phyloP scores from a whole-genome alignment of 1,140 invertebrate genomes.

The Drosophila repleta region DNA sequence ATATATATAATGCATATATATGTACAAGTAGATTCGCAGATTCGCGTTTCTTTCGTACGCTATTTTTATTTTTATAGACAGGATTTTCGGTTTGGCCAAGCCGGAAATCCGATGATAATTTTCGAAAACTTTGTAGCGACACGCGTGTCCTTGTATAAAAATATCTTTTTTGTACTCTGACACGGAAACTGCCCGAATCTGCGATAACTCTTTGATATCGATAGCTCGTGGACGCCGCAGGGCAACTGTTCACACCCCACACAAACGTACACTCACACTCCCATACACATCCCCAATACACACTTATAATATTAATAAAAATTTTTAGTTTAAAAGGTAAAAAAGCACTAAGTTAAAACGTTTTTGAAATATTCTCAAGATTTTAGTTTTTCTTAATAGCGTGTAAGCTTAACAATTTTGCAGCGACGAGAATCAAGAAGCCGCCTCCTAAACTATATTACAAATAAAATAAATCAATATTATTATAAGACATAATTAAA shows the following conservation, averaged over 20 bases:
- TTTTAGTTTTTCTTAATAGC: slow-evolving; percentile 38
- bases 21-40: too few species aligned
- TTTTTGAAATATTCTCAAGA: slow-evolving; percentile 44
- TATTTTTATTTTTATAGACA: neutral
- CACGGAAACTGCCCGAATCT: slow-evolving; percentile 1
- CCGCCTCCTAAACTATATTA: slow-evolving; percentile 31
- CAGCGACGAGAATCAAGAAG: slow-evolving; percentile 21
- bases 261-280: neutral
- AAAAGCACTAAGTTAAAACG: slow-evolving; percentile 23
- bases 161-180: neutral
- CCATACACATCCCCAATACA: neutral
- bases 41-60: neutral
- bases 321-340: slow-evolving; percentile 37
- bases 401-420: slow-evolving; percentile 52
- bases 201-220: neutral
- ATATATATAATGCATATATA: too few species aligned
- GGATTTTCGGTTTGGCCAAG: slow-evolving; percentile 17
- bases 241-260: slow-evolving; percentile 22
- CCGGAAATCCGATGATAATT: slow-evolving; percentile 31
- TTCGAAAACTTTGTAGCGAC: slow-evolving; percentile 14
- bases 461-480: slow-evolving; percentile 15
- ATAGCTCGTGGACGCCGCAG: neutral
- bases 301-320: slow-evolving; percentile 28
- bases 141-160: slow-evolving; percentile 6
- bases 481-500: slow-evolving; percentile 71